phyloP scores from a whole-genome alignment of 2,113 vertebrate species.

The Tachysurus fulvidraco region DNA sequence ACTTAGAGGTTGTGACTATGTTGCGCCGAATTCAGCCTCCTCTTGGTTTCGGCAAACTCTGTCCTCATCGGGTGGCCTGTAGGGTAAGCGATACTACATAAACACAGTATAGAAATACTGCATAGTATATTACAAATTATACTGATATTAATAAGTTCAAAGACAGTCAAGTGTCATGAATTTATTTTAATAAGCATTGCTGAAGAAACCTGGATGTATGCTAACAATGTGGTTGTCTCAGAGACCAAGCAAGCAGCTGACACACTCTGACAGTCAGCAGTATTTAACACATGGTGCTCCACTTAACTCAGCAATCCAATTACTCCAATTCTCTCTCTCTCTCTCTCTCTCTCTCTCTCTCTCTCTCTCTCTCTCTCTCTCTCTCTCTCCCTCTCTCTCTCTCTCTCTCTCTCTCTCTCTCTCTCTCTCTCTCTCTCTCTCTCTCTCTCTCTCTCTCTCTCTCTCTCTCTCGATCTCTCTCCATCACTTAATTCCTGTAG shows the following conservation, averaged over 20 bases:
- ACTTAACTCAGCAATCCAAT: conserved; percentile 38
- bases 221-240: background rate
- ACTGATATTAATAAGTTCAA: background rate
- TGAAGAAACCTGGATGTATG: background rate
- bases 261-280: conserved; percentile 31
- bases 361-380: conserved; percentile 7
- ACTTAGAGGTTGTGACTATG: conserved; percentile 86
- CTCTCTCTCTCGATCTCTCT: conserved; percentile 18
- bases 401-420: conserved; percentile 22
- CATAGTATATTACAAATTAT: background rate
- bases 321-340: conserved; percentile 22
- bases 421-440: conserved; percentile 23
- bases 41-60: conserved; percentile 86
- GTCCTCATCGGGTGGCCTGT: conserved; percentile 84
- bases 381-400: conserved; percentile 12
- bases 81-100: conserved; percentile 71
- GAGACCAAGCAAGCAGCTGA: conserved; percentile 11
- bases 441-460: conserved; percentile 18
- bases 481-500: conserved; percentile 62
- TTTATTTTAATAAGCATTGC: background rate
- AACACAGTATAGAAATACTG: background rate
- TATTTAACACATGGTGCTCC: conserved; percentile 26
- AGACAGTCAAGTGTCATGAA: background rate
- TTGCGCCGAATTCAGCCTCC: conserved; percentile 88
- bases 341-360: conserved; percentile 18